Conservation (phyloP, 2,888 invertebrate species). For the Timandra comae region DNA sequence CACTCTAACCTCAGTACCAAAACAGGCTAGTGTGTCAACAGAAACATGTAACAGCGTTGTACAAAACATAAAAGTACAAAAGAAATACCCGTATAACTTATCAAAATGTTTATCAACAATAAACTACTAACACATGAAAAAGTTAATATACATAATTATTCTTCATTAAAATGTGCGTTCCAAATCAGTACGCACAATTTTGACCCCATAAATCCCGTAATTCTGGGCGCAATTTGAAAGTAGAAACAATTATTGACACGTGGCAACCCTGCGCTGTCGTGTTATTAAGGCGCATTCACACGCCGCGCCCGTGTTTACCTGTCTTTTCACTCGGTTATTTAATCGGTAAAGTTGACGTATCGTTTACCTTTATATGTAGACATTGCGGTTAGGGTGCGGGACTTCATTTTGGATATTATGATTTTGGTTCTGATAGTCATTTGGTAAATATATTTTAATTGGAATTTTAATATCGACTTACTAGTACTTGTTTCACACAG, state of each 20-base stretch:
- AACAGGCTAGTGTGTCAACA: no score
- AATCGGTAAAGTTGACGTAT: conserved; percentile 16
- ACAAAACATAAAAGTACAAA: no score
- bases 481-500: no score
- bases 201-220: conserved; percentile 39
- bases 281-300: conserved; percentile 39
- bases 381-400: conserved; percentile 4
- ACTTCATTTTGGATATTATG: neutral
- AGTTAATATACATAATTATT: no score
- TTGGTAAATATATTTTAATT: no score
- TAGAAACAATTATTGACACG: conserved; percentile 62
- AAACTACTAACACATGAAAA: no score
- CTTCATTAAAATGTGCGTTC: conserved; percentile 21
- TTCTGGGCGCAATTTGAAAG: conserved; percentile 26
- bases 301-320: conserved; percentile 36
- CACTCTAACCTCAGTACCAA: no score
- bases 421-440: no score
- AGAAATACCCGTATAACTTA: no score
- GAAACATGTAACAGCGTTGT: no score
- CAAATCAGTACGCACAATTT: conserved; percentile 51
- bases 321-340: conserved; percentile 23
- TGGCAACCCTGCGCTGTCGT: conserved; percentile 34
- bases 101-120: no score
- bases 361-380: conserved; percentile 18
- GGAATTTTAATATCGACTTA: no score